Conservation (phyloP, 2,113 vertebrate genomes). For the Asarcornis scutulata region DNA sequence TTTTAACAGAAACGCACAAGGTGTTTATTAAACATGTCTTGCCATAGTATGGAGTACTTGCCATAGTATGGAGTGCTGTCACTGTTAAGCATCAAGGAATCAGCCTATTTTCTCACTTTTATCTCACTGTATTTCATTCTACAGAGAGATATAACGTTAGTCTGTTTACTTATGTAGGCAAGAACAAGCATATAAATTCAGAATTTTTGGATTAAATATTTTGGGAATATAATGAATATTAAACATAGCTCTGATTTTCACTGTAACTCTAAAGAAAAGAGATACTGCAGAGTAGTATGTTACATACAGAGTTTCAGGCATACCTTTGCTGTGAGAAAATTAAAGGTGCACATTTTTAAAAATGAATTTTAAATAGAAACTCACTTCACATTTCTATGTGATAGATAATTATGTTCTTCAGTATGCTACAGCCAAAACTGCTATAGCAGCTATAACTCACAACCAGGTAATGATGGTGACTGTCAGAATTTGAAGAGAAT, state of each 20-base stretch:
- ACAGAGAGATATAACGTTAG: neutral
- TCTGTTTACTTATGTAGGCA: neutral
- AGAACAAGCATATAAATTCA: neutral
- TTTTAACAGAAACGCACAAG: neutral
- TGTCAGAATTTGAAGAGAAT: conserved; percentile 9
- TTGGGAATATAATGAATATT: neutral
- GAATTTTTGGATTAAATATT: neutral
- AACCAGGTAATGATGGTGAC: neutral
- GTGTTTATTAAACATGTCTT: neutral
- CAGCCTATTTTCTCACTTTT: neutral
- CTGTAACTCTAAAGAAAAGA: neutral
- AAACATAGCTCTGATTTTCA: neutral
- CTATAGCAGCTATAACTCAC: neutral
- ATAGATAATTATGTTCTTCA: neutral
- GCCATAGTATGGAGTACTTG: neutral
- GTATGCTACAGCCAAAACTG: neutral
- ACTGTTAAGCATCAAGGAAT: neutral
- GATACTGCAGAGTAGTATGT: neutral
- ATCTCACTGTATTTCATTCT: neutral
- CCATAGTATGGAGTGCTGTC: neutral
- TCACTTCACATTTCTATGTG: neutral
- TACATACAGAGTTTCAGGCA: neutral
- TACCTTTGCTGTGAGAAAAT: neutral
- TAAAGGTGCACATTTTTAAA: neutral
- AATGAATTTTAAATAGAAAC: neutral